Percentiles rank a stretch among this genome's conserved stretches.
These are phyloP conservation scores for Opisthograptis luteolata DNA, from an alignment of 2,888 invertebrate genomes.

Conservation along the genomic window DNA sequence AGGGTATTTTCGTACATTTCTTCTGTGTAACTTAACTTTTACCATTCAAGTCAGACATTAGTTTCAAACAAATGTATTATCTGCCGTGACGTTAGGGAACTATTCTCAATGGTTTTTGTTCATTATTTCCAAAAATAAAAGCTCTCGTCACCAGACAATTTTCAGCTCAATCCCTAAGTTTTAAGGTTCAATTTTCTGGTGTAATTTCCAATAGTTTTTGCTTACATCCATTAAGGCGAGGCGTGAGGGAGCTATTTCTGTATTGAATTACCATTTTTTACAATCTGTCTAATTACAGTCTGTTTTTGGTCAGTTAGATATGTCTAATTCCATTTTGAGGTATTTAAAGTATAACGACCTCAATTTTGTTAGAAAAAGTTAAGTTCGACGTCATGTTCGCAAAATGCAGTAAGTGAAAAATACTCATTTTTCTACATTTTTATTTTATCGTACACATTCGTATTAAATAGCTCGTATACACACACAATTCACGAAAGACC, in stretches of 20 bases:
- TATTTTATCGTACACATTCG: neutral
- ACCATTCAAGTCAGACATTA: neutral
- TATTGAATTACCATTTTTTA: slow-evolving; percentile 50
- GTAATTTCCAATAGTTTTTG: slow-evolving; percentile 40
- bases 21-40: too few species aligned
- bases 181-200: neutral
- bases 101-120: slow-evolving; percentile 8
- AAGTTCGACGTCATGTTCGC: neutral
- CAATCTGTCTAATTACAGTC: slow-evolving; percentile 45
- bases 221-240: slow-evolving; percentile 47
- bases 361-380: neutral
- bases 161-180: neutral
- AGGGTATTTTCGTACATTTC: too few species aligned
- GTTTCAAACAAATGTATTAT: slow-evolving; percentile 3
- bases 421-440: neutral
- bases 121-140: slow-evolving; percentile 13
- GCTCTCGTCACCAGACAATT: neutral
- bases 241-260: slow-evolving; percentile 53
- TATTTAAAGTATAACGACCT: slow-evolving; percentile 2
- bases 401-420: neutral
- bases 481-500: too few species aligned
- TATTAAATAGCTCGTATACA: neutral
- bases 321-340: neutral
- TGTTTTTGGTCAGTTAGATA: slow-evolving; percentile 25
- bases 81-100: slow-evolving; percentile 1